These are phyloP conservation scores for Coracias cyanogaster DNA, from an alignment of 2,797 vertebrate species.

Conservation along the genomic window DNA sequence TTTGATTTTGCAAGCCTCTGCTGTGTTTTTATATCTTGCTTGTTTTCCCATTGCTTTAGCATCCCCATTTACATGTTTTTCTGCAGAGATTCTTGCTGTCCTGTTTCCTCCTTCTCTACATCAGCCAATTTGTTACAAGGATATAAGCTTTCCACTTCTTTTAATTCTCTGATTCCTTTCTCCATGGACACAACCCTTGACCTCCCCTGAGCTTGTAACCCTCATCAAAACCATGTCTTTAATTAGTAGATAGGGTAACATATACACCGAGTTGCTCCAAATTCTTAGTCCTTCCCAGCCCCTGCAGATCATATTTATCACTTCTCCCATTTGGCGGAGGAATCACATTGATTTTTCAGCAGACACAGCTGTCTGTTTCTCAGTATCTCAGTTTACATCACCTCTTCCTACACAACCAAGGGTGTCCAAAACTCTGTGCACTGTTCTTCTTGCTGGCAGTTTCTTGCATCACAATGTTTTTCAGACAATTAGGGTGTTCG, in stretches of 20 bases:
- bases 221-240: neutral
- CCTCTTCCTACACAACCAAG: neutral
- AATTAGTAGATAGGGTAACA: neutral
- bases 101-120: neutral
- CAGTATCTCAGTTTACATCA: neutral
- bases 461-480: neutral
- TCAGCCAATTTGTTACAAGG: neutral
- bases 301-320: neutral
- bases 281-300: neutral
- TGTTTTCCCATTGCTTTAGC: neutral
- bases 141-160: neutral
- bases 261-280: neutral
- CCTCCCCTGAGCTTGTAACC: neutral
- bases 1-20: neutral
- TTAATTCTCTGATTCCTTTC: neutral
- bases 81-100: neutral
- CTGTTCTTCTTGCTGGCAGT: neutral
- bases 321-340: neutral
- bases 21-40: neutral
- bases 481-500: neutral
- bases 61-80: conserved; percentile 3
- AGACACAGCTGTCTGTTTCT: neutral
- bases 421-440: neutral
- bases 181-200: neutral
- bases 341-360: conserved; percentile 27